Evolutionary conservation across 2,113 vertebrate species (phyloP).

Genomic region (Herpetotheres cachinnans): DNA sequence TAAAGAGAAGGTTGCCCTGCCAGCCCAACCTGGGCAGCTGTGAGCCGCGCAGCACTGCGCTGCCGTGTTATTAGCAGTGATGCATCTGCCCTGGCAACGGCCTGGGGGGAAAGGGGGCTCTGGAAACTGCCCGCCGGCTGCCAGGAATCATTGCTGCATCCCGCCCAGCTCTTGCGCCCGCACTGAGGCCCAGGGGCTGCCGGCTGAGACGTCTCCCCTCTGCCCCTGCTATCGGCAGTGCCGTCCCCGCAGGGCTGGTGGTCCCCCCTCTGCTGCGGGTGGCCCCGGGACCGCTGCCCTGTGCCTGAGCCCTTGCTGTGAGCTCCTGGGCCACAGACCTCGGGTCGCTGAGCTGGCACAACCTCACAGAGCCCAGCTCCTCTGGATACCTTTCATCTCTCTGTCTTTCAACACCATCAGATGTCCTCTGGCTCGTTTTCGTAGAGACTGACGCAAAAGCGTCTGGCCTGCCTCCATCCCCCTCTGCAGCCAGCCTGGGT

Average conservation of each 20-base stretch:
- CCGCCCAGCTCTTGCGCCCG: background rate
- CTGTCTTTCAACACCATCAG: background rate
- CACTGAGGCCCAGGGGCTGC: background rate
- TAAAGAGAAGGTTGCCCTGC: background rate
- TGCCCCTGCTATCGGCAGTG: background rate
- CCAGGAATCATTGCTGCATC: background rate
- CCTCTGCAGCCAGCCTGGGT: background rate
- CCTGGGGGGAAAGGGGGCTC: background rate
- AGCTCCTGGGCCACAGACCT: background rate
- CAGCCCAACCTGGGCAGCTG: background rate
- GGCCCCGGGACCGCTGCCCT: background rate
- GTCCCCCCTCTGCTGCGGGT: too few species aligned
- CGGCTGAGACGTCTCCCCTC: fast-evolving
- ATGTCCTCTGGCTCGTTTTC: background rate
- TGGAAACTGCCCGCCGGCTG: background rate
- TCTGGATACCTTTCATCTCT: background rate
- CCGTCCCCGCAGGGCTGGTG: fast-evolving
- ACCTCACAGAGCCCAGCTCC: background rate
- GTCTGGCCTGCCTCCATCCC: background rate
- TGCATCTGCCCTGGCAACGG: background rate
- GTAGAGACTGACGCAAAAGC: background rate
- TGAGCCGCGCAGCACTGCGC: background rate
- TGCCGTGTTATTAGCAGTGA: background rate
- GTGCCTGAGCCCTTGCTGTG: background rate
- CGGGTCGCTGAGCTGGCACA: background rate